Percentiles rank a stretch among this genome's conserved stretches.
Conservation (phyloP, 2,113 vertebrate genomes). For the Prolemur simus region DNA sequence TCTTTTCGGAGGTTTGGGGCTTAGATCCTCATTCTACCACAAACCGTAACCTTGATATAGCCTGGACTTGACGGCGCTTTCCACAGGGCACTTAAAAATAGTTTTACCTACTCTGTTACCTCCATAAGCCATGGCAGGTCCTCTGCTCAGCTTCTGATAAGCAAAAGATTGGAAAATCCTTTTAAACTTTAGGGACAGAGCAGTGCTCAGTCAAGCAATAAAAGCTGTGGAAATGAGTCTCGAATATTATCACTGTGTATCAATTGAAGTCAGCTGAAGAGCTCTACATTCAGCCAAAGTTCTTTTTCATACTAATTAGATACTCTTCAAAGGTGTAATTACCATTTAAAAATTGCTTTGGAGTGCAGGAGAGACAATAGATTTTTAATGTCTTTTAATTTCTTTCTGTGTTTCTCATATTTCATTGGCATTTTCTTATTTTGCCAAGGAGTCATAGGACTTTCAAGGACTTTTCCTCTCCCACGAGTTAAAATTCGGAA, state of each 20-base stretch:
- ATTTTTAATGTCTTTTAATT: slow-evolving; percentile 71
- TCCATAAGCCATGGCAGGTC: not conserved
- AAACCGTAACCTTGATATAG: not conserved
- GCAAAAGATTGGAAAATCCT: slow-evolving; percentile 53
- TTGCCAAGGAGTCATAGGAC: slow-evolving; percentile 40
- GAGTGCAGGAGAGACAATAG: slow-evolving; percentile 64
- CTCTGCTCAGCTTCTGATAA: slow-evolving; percentile 21
- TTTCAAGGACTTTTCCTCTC: slow-evolving; percentile 24
- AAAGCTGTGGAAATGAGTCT: slow-evolving; percentile 67
- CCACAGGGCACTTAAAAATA: slow-evolving; percentile 10
- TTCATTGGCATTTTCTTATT: slow-evolving; percentile 61
- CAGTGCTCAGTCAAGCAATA: slow-evolving; percentile 52
- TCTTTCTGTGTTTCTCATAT: slow-evolving; percentile 49
- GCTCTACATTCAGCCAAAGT: slow-evolving; percentile 39
- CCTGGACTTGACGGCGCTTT: not conserved
- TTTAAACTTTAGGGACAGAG: slow-evolving; percentile 59
- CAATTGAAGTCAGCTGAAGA: slow-evolving; percentile 63
- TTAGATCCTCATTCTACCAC: not conserved
- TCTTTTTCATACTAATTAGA: slow-evolving; percentile 74
- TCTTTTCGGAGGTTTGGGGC: not conserved
- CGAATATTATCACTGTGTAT: slow-evolving; percentile 40
- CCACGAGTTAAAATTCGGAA: slow-evolving; percentile 51
- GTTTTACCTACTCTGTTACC: slow-evolving; percentile 43
- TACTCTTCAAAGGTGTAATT: slow-evolving; percentile 80
- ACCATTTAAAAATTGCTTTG: slow-evolving; percentile 76